Percentiles rank a stretch among this genome's conserved stretches.
These are phyloP conservation scores for Ctenicera cuprea DNA, from an alignment of 2,888 invertebrate species.

Conservation along the genomic window DNA sequence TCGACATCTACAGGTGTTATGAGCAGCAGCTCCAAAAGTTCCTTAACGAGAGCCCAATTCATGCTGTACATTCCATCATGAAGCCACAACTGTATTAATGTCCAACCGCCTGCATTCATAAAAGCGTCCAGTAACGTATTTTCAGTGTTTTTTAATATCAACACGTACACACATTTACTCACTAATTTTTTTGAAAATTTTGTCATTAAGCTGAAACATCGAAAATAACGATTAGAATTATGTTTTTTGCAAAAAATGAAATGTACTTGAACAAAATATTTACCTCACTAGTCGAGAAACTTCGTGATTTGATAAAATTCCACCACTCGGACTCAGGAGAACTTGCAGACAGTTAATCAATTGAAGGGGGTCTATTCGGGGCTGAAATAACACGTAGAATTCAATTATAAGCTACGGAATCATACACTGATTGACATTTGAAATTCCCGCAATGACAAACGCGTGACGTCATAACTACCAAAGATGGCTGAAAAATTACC, in stretches of 20 bases:
- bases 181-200: constrained; percentile 97
- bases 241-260: no score
- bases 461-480: constrained; percentile 34
- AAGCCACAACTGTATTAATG: constrained; percentile 92
- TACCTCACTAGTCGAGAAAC: constrained; percentile 91
- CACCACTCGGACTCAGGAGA: constrained; percentile 88
- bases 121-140: constrained; percentile 90
- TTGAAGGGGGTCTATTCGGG: constrained; percentile 93
- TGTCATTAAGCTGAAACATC: constrained; percentile 89
- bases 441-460: constrained; percentile 25
- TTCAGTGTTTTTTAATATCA: constrained; percentile 92
- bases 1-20: constrained; percentile 94
- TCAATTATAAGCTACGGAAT: background rate
- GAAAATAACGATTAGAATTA: background rate
- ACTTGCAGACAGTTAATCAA: constrained; percentile 92
- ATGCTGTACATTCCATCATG: constrained; percentile 88
- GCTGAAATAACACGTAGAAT: constrained; percentile 78
- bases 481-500: constrained; percentile 21
- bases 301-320: constrained; percentile 91
- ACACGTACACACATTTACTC: constrained; percentile 95
- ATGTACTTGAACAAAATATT: no score
- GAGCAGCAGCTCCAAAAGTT: constrained; percentile 89
- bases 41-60: constrained; percentile 91
- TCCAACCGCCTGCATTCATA: constrained; percentile 95
- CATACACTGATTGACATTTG: background rate